Conservation (phyloP, 2,797 vertebrate species). For the Sebastiscus tertius region DNA sequence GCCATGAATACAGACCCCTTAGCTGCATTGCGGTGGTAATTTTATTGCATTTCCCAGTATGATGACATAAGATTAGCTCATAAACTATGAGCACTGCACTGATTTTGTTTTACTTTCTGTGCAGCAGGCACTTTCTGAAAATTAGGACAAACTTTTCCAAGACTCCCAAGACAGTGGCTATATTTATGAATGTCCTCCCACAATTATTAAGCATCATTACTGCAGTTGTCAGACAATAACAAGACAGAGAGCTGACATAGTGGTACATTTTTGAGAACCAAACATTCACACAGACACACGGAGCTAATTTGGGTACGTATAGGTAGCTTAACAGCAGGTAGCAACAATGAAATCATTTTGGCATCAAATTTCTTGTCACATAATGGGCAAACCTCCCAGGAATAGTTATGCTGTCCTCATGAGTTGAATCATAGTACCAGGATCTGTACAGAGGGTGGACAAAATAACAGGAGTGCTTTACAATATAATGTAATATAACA, state of each 20-base stretch:
- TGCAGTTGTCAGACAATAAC: not conserved
- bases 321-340: not conserved
- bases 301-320: not conserved
- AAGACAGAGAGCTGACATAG: not conserved
- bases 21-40: not conserved
- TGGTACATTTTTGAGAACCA: not conserved
- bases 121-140: not conserved
- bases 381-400: not conserved
- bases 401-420: not conserved
- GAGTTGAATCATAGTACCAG: not conserved
- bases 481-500: not conserved
- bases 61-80: conserved; percentile 1
- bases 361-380: not conserved
- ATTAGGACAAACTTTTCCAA: not conserved
- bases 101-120: not conserved
- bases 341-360: not conserved
- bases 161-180: not conserved
- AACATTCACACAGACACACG: not conserved
- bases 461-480: not conserved
- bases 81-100: not conserved
- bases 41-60: not conserved
- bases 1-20: not conserved
- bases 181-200: not conserved
- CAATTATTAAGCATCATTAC: not conserved
- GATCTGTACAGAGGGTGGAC: not conserved